Conservation (phyloP, 2,888 invertebrate species). For the Doris montereyensis region DNA sequence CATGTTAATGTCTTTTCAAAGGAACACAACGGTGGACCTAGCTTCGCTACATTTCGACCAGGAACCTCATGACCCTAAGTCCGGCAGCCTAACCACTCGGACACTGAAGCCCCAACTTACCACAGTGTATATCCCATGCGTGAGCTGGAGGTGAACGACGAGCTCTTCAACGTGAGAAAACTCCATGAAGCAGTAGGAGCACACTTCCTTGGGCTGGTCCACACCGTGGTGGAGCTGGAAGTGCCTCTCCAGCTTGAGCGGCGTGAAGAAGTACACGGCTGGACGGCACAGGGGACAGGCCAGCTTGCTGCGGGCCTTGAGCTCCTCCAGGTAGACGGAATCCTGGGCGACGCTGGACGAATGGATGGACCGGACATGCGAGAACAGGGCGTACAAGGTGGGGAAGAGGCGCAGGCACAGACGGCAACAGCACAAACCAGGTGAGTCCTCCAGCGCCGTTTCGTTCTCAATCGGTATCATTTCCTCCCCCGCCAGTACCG, state of each 20-base stretch:
- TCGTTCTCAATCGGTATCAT: conserved; percentile 27
- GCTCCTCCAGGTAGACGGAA: conserved; percentile 29
- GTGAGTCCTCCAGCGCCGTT: conserved; percentile 27
- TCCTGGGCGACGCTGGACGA: not conserved
- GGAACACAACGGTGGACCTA: no score
- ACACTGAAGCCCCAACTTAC: no score
- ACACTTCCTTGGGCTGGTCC: no score
- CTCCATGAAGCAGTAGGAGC: not conserved
- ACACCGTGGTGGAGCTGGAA: no score
- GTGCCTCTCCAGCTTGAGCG: conserved; percentile 25
- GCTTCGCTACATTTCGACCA: no score
- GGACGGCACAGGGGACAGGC: conserved; percentile 33
- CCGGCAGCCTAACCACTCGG: no score
- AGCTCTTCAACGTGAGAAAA: not conserved
- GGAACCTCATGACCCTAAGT: no score
- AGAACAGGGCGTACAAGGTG: conserved; percentile 20
- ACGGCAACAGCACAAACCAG: conserved; percentile 44
- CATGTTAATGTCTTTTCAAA: no score
- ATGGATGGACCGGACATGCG: conserved; percentile 28
- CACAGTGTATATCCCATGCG: not conserved
- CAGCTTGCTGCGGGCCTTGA: conserved; percentile 18
- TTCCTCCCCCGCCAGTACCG: no score
- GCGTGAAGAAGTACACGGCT: conserved; percentile 1
- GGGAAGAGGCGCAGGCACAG: conserved; percentile 39
- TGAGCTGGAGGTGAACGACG: not conserved